Evolutionary conservation across 2,113 vertebrate genomes (phyloP), one percentile per base, ranked within the genome.

Genomic region (Hydrolagus affinis): DNA sequence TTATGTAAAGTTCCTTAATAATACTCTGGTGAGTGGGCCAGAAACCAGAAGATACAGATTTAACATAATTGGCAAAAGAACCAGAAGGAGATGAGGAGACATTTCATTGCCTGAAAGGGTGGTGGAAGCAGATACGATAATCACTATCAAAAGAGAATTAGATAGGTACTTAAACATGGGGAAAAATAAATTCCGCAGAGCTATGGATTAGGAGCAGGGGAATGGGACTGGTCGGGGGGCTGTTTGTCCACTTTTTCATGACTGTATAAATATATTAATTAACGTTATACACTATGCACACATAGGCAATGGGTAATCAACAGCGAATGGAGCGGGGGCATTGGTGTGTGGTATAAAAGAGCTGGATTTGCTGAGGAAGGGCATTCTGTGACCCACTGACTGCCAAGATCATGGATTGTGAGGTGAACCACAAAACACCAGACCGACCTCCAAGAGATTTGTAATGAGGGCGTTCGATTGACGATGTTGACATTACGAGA

Each of bases 1-100:
- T 75, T 87, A 86, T 87, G 87, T 86, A 87, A 83, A 87, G 86
- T 71, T 44, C 19, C 0, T 73, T 86, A 70, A 66, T 85, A 87
- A 86, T 86, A 85, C 87, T 57, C 85, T 44, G 28, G 44, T 14
- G 86, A 85, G n/a, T 86, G 87, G 85, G 87, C 6, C 44, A 6
- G 44, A 44, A 44, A 44, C 44, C 44, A 44, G 44, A 44, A 6
- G 44, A 44, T 6, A 44, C 44, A 44, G 44, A 44, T 44, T 44
- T 44, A 44, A 44, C 2, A 44, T 44, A 44, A 44, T 44, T 44
- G 44, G 44, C 44, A 44, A 44, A 44, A 44, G 44, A 6, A 44
- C 44, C 44, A 44, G 44, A 44, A 6, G 44, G 44, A 44, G 44
- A 44, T 44, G 44, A 44, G 44, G 44, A 44, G 44, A 44, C 44